A percentile compares a stretch with the other conserved stretches of the same genome.
Evolutionary conservation across 2,797 vertebrate genomes (phyloP).

Genomic region (Cygnus olor): DNA sequence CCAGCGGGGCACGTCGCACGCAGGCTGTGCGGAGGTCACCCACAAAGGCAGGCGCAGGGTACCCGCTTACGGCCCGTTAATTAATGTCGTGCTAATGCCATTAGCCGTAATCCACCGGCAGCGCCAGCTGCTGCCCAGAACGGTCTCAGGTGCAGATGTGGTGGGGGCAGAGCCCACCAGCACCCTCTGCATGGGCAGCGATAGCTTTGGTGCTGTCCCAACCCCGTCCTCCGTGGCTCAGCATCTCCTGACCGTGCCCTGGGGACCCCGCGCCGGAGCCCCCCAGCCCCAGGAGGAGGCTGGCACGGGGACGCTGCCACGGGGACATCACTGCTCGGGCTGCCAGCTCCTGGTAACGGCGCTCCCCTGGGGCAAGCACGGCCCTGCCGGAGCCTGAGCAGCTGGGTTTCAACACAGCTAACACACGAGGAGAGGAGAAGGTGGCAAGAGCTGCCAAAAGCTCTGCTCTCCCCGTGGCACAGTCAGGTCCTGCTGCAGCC

Average conservation of each 20-base stretch:
- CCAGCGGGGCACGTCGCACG: background rate
- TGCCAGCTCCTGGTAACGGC: background rate
- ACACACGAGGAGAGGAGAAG: background rate
- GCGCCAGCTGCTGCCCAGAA: background rate
- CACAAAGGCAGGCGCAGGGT: background rate
- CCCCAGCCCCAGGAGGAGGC: fast-evolving
- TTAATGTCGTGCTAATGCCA: background rate
- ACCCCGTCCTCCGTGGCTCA: background rate
- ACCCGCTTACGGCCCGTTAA: background rate
- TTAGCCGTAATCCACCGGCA: background rate
- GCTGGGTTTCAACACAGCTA: background rate
- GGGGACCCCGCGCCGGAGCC: background rate
- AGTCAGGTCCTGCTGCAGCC: background rate
- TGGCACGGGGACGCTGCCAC: background rate
- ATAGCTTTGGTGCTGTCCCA: background rate
- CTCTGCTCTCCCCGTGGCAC: background rate
- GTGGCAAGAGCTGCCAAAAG: background rate
- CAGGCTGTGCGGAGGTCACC: background rate
- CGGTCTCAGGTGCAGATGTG: background rate
- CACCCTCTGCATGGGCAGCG: background rate
- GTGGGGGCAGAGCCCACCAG: background rate
- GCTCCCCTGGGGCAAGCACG: background rate
- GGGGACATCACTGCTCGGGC: background rate
- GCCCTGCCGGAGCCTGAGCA: background rate
- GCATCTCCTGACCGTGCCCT: fast-evolving